Conservation (phyloP, 2,113 vertebrate genomes). For the Rhadina sibilatrix region DNA sequence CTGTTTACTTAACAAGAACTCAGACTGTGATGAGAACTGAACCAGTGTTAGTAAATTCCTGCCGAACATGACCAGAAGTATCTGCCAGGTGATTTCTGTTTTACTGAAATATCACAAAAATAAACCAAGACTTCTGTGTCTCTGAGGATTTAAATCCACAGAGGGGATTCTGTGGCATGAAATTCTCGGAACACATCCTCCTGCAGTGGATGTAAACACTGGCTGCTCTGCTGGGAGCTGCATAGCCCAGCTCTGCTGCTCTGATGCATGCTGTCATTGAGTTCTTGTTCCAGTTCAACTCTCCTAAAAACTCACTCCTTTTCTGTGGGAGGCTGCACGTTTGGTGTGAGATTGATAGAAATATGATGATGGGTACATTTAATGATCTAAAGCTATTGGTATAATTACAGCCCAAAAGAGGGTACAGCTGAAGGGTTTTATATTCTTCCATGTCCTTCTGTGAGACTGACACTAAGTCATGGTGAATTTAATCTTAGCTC, state of each 20-base stretch:
- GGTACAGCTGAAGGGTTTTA: neutral
- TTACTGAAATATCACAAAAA: neutral
- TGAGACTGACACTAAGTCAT: neutral
- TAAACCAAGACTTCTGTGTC: neutral
- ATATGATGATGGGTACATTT: neutral
- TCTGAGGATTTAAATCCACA: neutral
- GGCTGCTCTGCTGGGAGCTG: neutral
- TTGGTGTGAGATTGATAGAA: neutral
- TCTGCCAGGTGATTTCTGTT: constrained; percentile 11
- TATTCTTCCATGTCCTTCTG: neutral
- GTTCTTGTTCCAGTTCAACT: neutral
- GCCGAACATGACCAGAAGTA: neutral
- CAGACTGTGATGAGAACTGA: neutral
- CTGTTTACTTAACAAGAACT: constrained; percentile 57
- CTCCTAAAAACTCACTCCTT: neutral
- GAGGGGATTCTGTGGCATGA: neutral
- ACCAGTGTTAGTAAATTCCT: neutral
- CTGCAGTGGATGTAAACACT: neutral
- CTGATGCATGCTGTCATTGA: neutral
- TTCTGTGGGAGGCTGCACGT: neutral
- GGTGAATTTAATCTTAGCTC: neutral
- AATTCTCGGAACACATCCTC: neutral
- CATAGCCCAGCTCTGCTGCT: neutral
- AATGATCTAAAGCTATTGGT: neutral
- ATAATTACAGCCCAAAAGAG: neutral